Conservation (phyloP, 2,113 vertebrate species). For the Odontesthes bonariensis region DNA sequence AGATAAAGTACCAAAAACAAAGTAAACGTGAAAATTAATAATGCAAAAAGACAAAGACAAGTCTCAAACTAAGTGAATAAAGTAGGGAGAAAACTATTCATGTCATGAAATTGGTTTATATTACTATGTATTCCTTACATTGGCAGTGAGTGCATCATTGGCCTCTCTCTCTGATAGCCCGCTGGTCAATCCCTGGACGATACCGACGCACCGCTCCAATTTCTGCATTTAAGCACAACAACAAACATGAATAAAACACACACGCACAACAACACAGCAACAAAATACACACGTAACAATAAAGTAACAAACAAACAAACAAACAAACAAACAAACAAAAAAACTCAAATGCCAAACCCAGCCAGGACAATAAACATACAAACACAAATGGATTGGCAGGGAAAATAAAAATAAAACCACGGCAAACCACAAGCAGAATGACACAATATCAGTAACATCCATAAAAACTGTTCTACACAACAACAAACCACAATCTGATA, state of each 20-base stretch:
- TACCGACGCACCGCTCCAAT: constrained; percentile 89
- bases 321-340: background rate
- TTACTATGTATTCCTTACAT: constrained; percentile 76
- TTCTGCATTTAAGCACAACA: constrained; percentile 75
- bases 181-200: constrained; percentile 87
- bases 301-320: background rate
- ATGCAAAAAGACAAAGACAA: background rate
- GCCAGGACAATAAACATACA: background rate
- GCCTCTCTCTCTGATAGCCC: constrained; percentile 93
- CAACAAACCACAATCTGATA: background rate
- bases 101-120: background rate
- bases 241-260: background rate
- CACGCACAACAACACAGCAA: background rate
- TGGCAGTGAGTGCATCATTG: constrained; percentile 93
- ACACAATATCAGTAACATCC: background rate
- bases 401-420: background rate
- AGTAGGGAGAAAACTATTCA: background rate
- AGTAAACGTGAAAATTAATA: background rate
- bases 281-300: background rate
- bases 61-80: background rate
- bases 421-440: background rate
- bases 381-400: background rate
- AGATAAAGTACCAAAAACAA: too few species aligned
- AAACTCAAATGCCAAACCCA: background rate
- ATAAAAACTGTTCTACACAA: background rate